Percentiles rank a stretch among this genome's conserved stretches.
phyloP scores from a whole-genome alignment of 1,140 invertebrate genomes.

The Sinella curviseta region DNA sequence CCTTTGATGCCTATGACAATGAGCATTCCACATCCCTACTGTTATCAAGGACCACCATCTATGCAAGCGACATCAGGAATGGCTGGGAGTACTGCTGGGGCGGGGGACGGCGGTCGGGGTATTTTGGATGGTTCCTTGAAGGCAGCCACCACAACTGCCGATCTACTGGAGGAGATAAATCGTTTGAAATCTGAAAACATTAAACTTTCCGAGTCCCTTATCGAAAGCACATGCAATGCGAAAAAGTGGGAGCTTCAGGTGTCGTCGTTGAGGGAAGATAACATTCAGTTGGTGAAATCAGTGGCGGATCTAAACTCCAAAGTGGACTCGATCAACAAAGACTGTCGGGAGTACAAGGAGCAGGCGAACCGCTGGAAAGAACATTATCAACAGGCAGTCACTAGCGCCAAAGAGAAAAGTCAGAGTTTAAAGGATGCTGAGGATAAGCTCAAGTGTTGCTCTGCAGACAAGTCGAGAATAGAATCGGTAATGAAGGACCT shows the following conservation, averaged over 20 bases:
- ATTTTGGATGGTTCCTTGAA: background rate
- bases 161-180: background rate
- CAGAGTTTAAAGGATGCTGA: background rate
- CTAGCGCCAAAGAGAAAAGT: background rate
- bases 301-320: background rate
- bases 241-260: conserved; percentile 15
- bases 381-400: conserved; percentile 10
- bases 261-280: conserved; percentile 1
- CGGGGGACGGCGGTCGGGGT: background rate
- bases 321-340: background rate
- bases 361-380: conserved; percentile 10
- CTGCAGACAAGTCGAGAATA: background rate
- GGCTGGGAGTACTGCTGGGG: no score
- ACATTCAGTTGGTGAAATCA: conserved; percentile 11
- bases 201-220: background rate
- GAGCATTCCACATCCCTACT: background rate
- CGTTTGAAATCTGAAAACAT: conserved; percentile 1
- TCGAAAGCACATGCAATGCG: background rate
- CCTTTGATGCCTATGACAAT: background rate
- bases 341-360: background rate
- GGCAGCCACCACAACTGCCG: background rate
- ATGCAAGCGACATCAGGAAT: background rate
- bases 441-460: background rate
- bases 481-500: background rate
- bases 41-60: background rate